phyloP scores from a whole-genome alignment of 2,888 invertebrate species.

The Panopea generosa region DNA sequence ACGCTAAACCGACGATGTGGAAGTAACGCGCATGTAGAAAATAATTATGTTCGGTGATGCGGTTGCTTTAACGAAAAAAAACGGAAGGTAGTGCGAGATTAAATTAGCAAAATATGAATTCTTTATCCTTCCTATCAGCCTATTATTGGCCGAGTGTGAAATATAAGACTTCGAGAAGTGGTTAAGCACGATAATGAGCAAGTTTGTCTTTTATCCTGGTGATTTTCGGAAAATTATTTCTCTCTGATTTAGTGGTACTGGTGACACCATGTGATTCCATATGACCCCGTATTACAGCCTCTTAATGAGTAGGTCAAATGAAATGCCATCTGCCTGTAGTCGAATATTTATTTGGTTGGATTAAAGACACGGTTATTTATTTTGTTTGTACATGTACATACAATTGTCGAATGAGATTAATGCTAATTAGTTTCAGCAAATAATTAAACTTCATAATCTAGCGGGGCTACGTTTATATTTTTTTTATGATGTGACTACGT shows the following conservation, averaged over 20 bases:
- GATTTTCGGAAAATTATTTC: constrained; percentile 48
- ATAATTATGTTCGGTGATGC: constrained; percentile 49
- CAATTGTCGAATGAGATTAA: too few relatives aligned
- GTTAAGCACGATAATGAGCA: constrained; percentile 46
- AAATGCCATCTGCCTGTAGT: constrained; percentile 34
- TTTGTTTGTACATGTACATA: too few relatives aligned
- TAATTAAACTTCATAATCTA: too few relatives aligned
- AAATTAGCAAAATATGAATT: constrained; percentile 55
- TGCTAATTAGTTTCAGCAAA: too few relatives aligned
- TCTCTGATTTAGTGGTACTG: constrained; percentile 40
- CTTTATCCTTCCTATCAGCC: constrained; percentile 22
- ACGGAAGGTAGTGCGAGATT: constrained; percentile 39
- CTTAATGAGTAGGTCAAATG: constrained; percentile 53
- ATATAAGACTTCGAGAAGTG: constrained; percentile 51
- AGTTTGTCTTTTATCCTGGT: constrained; percentile 35
- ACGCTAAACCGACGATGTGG: constrained; percentile 35
- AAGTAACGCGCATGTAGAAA: constrained; percentile 56
- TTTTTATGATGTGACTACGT: too few relatives aligned
- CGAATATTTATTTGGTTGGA: too few relatives aligned
- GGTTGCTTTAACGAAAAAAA: constrained; percentile 33
- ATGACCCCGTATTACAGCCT: constrained; percentile 33
- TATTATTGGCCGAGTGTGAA: constrained; percentile 38
- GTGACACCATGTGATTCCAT: constrained; percentile 52
- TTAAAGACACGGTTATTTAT: too few relatives aligned
- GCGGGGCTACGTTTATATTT: too few relatives aligned